A percentile compares a stretch with the other conserved stretches of the same genome.
These are phyloP conservation scores for Lycaena phlaeas DNA, from an alignment of 2,888 invertebrate species.

Conservation along the genomic window DNA sequence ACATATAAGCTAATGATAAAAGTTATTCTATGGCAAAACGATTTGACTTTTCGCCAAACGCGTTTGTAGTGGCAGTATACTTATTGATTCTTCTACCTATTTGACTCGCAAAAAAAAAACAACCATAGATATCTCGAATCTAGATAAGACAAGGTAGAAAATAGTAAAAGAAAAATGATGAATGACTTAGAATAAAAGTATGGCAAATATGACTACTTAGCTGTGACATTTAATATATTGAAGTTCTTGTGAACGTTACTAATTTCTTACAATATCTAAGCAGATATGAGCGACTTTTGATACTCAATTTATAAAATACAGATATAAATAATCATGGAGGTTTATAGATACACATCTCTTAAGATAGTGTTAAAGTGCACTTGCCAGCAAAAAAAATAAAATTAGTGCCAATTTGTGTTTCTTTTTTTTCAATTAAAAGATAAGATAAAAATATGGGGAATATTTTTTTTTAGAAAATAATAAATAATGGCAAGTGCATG, in stretches of 20 bases:
- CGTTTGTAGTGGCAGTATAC: constrained; percentile 3
- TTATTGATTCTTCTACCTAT: constrained; percentile 5
- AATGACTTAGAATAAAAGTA: constrained; percentile 10
- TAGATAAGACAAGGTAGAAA: too few species aligned
- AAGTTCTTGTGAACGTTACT: constrained; percentile 16
- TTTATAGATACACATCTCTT: constrained; percentile 44
- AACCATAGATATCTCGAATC: not conserved
- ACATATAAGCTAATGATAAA: not conserved
- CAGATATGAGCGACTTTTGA: constrained; percentile 62
- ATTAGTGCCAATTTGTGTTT: not conserved
- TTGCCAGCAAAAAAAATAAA: constrained; percentile 18
- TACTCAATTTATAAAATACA: constrained; percentile 42
- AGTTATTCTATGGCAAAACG: not conserved
- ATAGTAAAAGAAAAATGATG: not conserved
- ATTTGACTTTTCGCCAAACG: not conserved
- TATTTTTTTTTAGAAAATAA: not conserved
- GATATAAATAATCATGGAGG: constrained; percentile 38
- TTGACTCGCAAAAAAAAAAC: not conserved
- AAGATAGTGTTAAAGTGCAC: constrained; percentile 33
- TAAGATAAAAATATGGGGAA: not conserved
- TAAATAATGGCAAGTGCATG: constrained; percentile 22
- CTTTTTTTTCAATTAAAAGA: constrained; percentile 9
- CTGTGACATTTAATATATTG: constrained; percentile 13
- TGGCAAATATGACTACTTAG: constrained; percentile 19
- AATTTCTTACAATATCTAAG: constrained; percentile 43